phyloP scores from a whole-genome alignment of 2,888 invertebrate genomes.

The Dryocosmus kuriphilus region DNA sequence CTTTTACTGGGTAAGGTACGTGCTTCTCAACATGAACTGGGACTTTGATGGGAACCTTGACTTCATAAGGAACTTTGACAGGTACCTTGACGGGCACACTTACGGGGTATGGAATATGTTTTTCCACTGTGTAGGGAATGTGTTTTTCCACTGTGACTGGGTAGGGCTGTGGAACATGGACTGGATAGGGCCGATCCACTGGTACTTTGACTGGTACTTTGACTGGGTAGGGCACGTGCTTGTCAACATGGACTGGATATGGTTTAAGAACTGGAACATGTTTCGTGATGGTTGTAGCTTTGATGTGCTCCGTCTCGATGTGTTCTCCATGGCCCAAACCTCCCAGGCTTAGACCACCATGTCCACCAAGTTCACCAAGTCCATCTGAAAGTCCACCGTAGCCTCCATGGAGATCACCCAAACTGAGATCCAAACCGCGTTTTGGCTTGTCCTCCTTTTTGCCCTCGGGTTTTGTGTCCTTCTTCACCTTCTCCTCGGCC shows the following conservation, averaged over 20 bases:
- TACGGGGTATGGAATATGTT: constrained; percentile 67
- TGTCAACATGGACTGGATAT: constrained; percentile 52
- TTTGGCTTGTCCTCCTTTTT: constrained; percentile 66
- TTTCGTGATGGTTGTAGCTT: constrained; percentile 72
- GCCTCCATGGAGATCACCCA: constrained; percentile 64
- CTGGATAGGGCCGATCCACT: constrained; percentile 67
- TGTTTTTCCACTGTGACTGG: constrained; percentile 72
- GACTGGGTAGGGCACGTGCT: constrained; percentile 51
- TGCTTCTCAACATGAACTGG: constrained; percentile 66
- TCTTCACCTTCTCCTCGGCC: constrained; percentile 61
- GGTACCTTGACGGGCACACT: constrained; percentile 70
- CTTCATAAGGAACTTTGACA: constrained; percentile 69
- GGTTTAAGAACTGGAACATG: constrained; percentile 57
- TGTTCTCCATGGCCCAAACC: constrained; percentile 58
- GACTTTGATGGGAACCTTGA: constrained; percentile 71
- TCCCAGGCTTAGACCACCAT: constrained; percentile 50
- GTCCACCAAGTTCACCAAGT: constrained; percentile 41
- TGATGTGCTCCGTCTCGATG: constrained; percentile 64
- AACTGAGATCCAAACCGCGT: constrained; percentile 69
- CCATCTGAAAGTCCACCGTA: constrained; percentile 47
- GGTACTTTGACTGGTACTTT: constrained; percentile 52
- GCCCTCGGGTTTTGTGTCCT: constrained; percentile 56
- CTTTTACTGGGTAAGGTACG: constrained; percentile 70
- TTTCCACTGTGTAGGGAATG: constrained; percentile 70
- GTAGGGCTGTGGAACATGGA: constrained; percentile 72